A percentile compares a stretch with the other conserved stretches of the same genome.
phyloP scores from a whole-genome alignment of 2,113 vertebrate species.

The Lonchura striata region DNA sequence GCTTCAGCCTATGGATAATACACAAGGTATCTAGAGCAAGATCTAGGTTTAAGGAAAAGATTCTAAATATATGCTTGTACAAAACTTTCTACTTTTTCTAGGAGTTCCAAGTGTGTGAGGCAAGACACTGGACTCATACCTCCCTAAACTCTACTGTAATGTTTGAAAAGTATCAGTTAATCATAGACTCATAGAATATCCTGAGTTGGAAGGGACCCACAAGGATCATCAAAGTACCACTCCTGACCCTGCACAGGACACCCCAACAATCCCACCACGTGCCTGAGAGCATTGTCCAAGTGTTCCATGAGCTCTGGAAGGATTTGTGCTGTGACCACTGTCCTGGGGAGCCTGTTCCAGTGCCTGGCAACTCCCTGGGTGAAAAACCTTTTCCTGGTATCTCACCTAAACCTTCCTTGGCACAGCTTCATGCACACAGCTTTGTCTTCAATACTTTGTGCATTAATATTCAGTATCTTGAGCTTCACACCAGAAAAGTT shows the following conservation, averaged over 20 bases:
- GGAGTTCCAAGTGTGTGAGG: neutral
- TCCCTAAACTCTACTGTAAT: neutral
- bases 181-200: neutral
- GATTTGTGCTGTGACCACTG: neutral
- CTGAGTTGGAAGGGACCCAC: neutral
- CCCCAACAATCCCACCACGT: neutral
- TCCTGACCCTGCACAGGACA: neutral
- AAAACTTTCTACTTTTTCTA: neutral
- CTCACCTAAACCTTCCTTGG: neutral
- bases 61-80: neutral
- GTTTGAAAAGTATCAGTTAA: neutral
- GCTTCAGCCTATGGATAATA: neutral
- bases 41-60: neutral
- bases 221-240: neutral
- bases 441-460: neutral
- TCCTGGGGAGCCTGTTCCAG: neutral
- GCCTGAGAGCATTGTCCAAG: neutral
- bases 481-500: neutral
- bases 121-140: neutral
- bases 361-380: neutral
- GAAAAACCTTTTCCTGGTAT: neutral
- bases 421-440: neutral
- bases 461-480: neutral
- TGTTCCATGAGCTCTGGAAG: neutral
- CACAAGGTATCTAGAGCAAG: neutral